phyloP scores from a whole-genome alignment of 2,113 vertebrate species.

The Ondatra zibethicus region DNA sequence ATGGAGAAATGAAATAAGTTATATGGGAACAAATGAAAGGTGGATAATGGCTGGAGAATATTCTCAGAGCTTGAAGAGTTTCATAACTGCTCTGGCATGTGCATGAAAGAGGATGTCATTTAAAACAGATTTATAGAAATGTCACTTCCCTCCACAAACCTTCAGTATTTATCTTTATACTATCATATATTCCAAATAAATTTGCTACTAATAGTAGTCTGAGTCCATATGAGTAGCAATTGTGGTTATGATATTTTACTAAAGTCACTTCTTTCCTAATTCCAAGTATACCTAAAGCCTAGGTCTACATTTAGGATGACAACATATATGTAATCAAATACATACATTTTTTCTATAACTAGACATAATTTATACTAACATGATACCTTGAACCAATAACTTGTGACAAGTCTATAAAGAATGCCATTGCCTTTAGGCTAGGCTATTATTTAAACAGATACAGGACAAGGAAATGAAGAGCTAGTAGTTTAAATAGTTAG shows the following conservation, averaged over 20 bases:
- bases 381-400: background rate
- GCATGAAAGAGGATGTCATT: slow-evolving; percentile 42
- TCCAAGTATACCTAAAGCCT: slow-evolving; percentile 33
- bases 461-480: background rate
- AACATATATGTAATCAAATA: background rate
- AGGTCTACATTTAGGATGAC: slow-evolving; percentile 9
- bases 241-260: slow-evolving; percentile 19
- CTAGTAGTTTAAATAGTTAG: background rate
- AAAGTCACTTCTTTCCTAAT: slow-evolving; percentile 23
- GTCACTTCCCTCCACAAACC: slow-evolving; percentile 37
- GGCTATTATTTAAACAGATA: background rate
- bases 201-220: slow-evolving; percentile 49
- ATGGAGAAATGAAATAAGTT: slow-evolving; percentile 9
- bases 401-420: background rate
- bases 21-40: background rate
- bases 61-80: background rate
- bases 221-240: slow-evolving; percentile 41
- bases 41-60: background rate
- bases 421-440: background rate
- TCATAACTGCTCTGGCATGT: slow-evolving; percentile 46
- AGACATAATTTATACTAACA: background rate
- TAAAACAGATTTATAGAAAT: slow-evolving; percentile 68
- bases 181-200: slow-evolving; percentile 35
- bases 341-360: background rate
- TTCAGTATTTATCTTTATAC: slow-evolving; percentile 31